Percentiles rank a stretch among this genome's conserved stretches.
Conservation (phyloP, 2,113 vertebrate species). For the Halcyon malimbica region DNA sequence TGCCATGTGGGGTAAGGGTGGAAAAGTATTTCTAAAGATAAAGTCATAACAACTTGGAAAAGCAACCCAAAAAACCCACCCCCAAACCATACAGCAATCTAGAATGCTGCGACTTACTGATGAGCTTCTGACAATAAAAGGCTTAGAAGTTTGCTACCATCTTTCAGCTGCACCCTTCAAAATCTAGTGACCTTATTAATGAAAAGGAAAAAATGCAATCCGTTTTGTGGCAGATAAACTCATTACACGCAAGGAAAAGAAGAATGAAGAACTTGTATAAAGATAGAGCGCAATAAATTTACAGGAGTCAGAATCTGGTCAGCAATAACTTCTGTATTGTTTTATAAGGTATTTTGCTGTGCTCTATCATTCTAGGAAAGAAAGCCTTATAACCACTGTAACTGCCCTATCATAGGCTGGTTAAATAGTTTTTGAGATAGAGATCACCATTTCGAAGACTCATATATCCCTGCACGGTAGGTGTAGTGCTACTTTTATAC, state of each 20-base stretch:
- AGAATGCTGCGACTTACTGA: background rate
- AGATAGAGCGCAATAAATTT: constrained; percentile 27
- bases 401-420: constrained; percentile 42
- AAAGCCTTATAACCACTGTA: constrained; percentile 48
- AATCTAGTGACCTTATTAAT: background rate
- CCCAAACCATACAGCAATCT: background rate
- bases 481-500: background rate
- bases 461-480: constrained; percentile 38
- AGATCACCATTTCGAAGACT: constrained; percentile 60
- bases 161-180: background rate
- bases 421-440: constrained; percentile 70
- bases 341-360: constrained; percentile 48
- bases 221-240: background rate
- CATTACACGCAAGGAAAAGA: background rate
- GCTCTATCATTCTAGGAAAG: constrained; percentile 24
- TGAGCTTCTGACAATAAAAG: background rate
- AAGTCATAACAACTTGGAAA: background rate
- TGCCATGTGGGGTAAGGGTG: background rate
- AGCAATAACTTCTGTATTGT: constrained; percentile 35
- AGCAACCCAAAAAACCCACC: background rate
- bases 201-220: background rate
- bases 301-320: background rate
- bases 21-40: background rate
- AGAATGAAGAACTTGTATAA: background rate
- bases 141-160: background rate